Conservation (phyloP, 37 sponge, comb jelly and placozoan species). For the Eunapius fragilis region DNA sequence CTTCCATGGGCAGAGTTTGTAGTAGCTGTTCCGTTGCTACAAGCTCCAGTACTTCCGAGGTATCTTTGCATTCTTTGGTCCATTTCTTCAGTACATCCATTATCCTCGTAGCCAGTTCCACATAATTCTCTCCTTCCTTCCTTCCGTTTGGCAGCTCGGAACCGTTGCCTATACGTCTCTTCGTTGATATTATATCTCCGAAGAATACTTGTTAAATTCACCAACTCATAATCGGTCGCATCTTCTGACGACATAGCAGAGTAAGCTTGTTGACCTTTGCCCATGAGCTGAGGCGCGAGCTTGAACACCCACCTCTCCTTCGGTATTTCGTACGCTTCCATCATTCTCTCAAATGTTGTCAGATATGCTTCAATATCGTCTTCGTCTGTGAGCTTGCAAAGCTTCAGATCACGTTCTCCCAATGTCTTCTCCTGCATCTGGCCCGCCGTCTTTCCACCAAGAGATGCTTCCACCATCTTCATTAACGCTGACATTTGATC, state of each 20-base stretch:
- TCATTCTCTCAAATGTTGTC: conserved; percentile 26
- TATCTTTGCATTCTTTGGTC: not conserved
- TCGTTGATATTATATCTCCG: conserved; percentile 29
- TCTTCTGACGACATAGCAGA: conserved; percentile 28
- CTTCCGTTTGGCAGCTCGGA: conserved; percentile 12
- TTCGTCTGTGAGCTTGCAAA: not conserved
- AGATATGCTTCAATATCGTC: conserved; percentile 40
- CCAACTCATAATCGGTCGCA: conserved; percentile 4
- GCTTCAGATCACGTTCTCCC: not conserved
- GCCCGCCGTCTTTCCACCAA: not conserved
- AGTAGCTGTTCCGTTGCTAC: conserved; percentile 26
- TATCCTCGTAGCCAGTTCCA: conserved; percentile 9
- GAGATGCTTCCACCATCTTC: not conserved
- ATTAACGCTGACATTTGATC: not conserved
- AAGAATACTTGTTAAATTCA: conserved; percentile 24
- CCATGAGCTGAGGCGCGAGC: conserved; percentile 22
- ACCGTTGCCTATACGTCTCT: conserved; percentile 33
- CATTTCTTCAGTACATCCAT: conserved; percentile 1
- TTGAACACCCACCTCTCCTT: conserved; percentile 2
- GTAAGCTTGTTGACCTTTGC: conserved; percentile 43
- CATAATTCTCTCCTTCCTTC: not conserved
- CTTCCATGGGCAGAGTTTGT: conserved; percentile 4
- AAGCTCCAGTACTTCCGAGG: not conserved
- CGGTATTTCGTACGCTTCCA: conserved; percentile 24
- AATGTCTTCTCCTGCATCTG: not conserved